phyloP scores from a whole-genome alignment of 1,140 invertebrate species.

The Diorhabda sublineata region DNA sequence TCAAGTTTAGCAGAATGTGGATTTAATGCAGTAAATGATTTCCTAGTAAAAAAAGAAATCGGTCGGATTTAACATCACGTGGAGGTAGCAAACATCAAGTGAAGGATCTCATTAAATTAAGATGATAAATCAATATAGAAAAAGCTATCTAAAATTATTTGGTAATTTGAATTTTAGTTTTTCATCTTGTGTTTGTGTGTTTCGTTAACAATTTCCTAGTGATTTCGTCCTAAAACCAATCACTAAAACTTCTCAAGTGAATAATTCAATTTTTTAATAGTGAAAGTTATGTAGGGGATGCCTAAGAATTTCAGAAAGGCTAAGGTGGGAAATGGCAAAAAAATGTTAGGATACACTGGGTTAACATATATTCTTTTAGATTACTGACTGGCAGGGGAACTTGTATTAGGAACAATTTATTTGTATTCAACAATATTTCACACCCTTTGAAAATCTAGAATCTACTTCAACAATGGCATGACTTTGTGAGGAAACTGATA shows the following conservation, averaged over 20 bases:
- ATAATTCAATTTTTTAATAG: conserved; percentile 34
- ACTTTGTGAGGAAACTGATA: conserved; percentile 14
- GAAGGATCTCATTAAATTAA: conserved; percentile 2
- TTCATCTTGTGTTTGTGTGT: conserved; percentile 32
- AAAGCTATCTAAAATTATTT: conserved; percentile 14
- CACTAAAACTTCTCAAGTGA: conserved; percentile 33
- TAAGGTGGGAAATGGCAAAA: conserved; percentile 9
- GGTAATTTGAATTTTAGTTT: conserved; percentile 34
- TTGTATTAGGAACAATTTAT: too few species aligned
- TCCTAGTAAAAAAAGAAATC: conserved; percentile 7
- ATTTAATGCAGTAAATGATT: conserved; percentile 14
- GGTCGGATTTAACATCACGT: conserved; percentile 3
- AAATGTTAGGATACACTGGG: too few species aligned
- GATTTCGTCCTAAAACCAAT: conserved; percentile 35
- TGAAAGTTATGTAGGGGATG: conserved; percentile 21
- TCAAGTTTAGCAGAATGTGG: conserved; percentile 13
- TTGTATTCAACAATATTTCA: too few species aligned
- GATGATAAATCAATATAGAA: neutral
- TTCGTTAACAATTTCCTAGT: conserved; percentile 38
- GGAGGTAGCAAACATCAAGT: neutral
- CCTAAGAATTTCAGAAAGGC: conserved; percentile 18
- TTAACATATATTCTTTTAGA: too few species aligned
- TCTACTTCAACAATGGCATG: conserved; percentile 7
- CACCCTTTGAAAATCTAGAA: too few species aligned
- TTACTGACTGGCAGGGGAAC: too few species aligned